Percentiles rank a stretch among this genome's conserved stretches.
phyloP scores from a whole-genome alignment of 1,140 invertebrate genomes.

The Ectropis grisescens region DNA sequence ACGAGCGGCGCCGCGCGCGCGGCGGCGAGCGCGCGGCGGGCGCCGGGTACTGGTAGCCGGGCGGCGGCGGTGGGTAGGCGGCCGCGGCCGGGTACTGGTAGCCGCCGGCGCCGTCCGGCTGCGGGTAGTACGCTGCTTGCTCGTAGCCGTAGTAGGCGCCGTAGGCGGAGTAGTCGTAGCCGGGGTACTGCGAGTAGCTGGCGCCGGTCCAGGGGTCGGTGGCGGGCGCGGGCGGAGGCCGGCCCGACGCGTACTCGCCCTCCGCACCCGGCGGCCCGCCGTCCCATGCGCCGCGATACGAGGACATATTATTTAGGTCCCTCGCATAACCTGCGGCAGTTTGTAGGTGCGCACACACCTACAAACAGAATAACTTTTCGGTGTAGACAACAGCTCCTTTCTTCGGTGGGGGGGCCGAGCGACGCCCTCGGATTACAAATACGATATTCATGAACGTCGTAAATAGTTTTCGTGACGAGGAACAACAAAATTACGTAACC shows the following conservation, averaged over 20 bases:
- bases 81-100: slow-evolving; percentile 32
- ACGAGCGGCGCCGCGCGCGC: too few species aligned
- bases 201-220: slow-evolving; percentile 64
- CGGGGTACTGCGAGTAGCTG: slow-evolving; percentile 57
- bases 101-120: slow-evolving; percentile 48
- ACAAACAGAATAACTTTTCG: slow-evolving; percentile 71
- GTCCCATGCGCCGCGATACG: slow-evolving; percentile 61
- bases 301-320: slow-evolving; percentile 59
- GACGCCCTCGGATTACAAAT: slow-evolving; percentile 37
- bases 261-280: slow-evolving; percentile 61
- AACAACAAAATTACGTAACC: slow-evolving; percentile 67
- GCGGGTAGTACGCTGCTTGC: slow-evolving; percentile 21
- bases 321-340: slow-evolving; percentile 68
- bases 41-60: slow-evolving; percentile 25
- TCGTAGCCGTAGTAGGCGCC: slow-evolving; percentile 23
- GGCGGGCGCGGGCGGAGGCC: slow-evolving; percentile 26
- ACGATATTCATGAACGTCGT: slow-evolving; percentile 31
- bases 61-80: slow-evolving; percentile 23
- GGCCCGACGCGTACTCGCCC: slow-evolving; percentile 36
- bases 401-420: too few species aligned
- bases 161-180: slow-evolving; percentile 49
- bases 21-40: slow-evolving; percentile 15
- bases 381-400: slow-evolving; percentile 67
- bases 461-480: slow-evolving; percentile 45
- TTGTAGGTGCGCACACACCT: slow-evolving; percentile 71